Evolutionary conservation across 1,140 invertebrate species (phyloP).

Genomic region (Nephotettix cincticeps): DNA sequence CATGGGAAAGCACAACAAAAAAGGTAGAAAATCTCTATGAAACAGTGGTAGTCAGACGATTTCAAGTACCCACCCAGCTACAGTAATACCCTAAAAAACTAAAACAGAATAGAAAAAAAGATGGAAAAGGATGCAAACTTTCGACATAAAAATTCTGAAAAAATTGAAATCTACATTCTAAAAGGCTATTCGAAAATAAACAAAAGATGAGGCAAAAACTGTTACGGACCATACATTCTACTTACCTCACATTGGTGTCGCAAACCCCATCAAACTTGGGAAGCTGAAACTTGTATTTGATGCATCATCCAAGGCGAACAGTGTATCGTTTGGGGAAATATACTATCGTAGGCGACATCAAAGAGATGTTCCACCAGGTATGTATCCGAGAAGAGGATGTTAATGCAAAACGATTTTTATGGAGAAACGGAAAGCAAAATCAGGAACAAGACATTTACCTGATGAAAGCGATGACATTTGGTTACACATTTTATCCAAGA

Average conservation of each 20-base stretch:
- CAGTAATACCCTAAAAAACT: too few relatives aligned
- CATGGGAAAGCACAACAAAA: too few relatives aligned
- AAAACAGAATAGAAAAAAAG: too few relatives aligned
- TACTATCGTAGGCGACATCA: conserved; percentile 39
- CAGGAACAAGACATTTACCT: conserved; percentile 31
- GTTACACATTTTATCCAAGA: conserved; percentile 43
- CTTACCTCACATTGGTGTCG: conserved; percentile 43
- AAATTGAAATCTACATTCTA: too few relatives aligned
- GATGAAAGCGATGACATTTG: conserved; percentile 41
- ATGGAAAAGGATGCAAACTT: too few relatives aligned
- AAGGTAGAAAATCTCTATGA: too few relatives aligned
- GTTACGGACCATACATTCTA: conserved; percentile 36
- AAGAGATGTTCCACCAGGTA: conserved; percentile 39
- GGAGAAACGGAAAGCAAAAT: conserved; percentile 33
- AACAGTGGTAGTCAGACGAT: too few relatives aligned
- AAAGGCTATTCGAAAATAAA: conserved; percentile 38
- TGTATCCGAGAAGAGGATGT: conserved; percentile 39
- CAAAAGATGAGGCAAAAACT: conserved; percentile 14
- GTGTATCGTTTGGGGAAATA: conserved; percentile 30
- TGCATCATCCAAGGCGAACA: conserved; percentile 38
- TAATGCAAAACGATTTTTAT: conserved; percentile 41
- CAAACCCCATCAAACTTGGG: conserved; percentile 30
- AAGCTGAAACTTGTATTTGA: conserved; percentile 40
- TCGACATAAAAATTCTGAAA: too few relatives aligned
- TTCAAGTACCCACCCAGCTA: too few relatives aligned